Percentiles rank a stretch among this genome's conserved stretches.
phyloP scores from a whole-genome alignment of 92 coral and sea anemone genomes.

The Diadumene lineata region DNA sequence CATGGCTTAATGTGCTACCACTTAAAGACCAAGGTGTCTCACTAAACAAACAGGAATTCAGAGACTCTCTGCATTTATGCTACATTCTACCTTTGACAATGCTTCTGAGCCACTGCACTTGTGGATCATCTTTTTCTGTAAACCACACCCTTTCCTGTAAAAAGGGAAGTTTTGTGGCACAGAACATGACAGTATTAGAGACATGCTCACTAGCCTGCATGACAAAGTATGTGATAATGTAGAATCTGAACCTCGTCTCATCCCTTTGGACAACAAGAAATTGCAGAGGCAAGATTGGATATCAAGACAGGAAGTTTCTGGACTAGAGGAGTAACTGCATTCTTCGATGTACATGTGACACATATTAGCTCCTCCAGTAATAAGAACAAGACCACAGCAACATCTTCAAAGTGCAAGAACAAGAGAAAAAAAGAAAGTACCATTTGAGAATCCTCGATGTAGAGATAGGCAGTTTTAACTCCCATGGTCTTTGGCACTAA shows the following conservation, averaged over 20 bases:
- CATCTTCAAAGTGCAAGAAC: background rate
- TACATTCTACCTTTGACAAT: conserved; percentile 25
- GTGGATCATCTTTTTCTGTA: conserved; percentile 31
- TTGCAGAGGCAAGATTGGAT: conserved; percentile 16
- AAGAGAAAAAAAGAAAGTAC: background rate
- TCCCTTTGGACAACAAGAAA: conserved; percentile 46
- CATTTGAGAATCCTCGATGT: background rate
- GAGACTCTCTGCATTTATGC: too few species aligned
- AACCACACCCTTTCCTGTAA: conserved; percentile 27
- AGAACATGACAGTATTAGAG: conserved; percentile 39
- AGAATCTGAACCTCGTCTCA: conserved; percentile 53
- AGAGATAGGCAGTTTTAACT: too few species aligned
- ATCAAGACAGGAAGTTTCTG: conserved; percentile 10
- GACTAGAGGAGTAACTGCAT: conserved; percentile 25
- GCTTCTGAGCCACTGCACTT: conserved; percentile 38
- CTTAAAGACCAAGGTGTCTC: conserved; percentile 53
- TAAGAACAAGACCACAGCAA: background rate
- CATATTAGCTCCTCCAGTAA: conserved; percentile 38
- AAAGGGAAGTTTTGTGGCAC: conserved; percentile 24
- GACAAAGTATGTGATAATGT: conserved; percentile 42
- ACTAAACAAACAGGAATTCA: conserved; percentile 42
- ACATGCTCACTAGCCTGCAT: conserved; percentile 29
- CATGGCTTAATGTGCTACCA: conserved; percentile 41
- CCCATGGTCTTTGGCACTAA: too few species aligned
- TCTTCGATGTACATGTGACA: conserved; percentile 39